Conservation (phyloP, 2,797 vertebrate genomes). For the Pristis pectinata region DNA sequence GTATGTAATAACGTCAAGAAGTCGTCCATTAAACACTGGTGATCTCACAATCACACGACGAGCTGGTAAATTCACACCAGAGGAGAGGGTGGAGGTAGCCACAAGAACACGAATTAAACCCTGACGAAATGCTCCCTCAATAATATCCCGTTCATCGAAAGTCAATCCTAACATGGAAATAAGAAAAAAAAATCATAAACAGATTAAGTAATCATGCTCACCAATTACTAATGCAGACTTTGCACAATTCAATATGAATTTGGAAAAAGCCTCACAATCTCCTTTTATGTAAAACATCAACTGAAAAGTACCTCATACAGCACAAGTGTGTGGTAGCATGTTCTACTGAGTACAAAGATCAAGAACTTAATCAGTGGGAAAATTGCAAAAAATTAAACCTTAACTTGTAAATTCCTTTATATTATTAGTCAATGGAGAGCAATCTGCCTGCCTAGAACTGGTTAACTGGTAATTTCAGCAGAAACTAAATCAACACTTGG, state of each 20-base stretch:
- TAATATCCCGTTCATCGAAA: constrained; percentile 86
- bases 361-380: too few relatives aligned
- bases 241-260: neutral
- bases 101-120: constrained; percentile 75
- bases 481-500: too few relatives aligned
- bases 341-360: too few relatives aligned
- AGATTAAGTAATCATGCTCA: too few relatives aligned
- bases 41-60: constrained; percentile 88
- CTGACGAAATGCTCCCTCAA: constrained; percentile 87
- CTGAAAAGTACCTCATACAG: neutral
- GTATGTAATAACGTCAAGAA: constrained; percentile 86
- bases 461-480: too few relatives aligned
- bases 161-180: constrained; percentile 70
- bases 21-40: constrained; percentile 76
- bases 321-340: neutral
- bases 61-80: constrained; percentile 90
- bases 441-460: too few relatives aligned
- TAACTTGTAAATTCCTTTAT: too few relatives aligned
- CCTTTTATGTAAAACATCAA: neutral
- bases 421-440: too few relatives aligned
- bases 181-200: neutral
- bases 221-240: neutral
- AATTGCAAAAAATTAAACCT: too few relatives aligned
- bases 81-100: constrained; percentile 91
- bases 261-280: neutral